Evolutionary conservation across 2,797 vertebrate species (phyloP).

Genomic region (Oryzias dopingdopingensis): DNA sequence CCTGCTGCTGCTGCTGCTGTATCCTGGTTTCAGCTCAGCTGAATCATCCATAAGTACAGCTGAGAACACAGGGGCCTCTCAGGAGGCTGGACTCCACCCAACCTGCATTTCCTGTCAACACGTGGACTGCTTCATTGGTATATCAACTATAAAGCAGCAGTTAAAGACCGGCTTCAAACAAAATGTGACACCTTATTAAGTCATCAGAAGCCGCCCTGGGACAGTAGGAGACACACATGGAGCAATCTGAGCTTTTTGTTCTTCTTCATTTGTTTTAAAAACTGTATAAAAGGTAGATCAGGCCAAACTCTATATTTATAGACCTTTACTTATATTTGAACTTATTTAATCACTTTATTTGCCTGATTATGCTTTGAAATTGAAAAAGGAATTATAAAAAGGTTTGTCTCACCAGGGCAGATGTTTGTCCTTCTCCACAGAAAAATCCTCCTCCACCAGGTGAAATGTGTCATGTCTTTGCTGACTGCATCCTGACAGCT

Average conservation of each 20-base stretch:
- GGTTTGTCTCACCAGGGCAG: no score
- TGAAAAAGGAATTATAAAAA: no score
- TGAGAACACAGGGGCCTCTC: slow-evolving; percentile 15
- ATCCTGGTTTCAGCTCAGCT: slow-evolving; percentile 35
- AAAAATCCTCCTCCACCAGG: no score
- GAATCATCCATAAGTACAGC: slow-evolving; percentile 54
- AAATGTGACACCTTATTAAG: slow-evolving; percentile 51
- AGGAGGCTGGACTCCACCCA: slow-evolving; percentile 59
- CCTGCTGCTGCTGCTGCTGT: slow-evolving; percentile 59
- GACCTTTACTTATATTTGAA: no score
- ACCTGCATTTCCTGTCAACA: slow-evolving; percentile 17
- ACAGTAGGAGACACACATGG: slow-evolving; percentile 24
- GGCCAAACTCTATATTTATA: no score
- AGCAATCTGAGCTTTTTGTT: slow-evolving; percentile 1
- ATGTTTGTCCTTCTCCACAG: no score
- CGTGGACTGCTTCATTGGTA: slow-evolving; percentile 53
- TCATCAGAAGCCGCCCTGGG: slow-evolving; percentile 6
- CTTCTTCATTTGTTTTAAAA: neutral
- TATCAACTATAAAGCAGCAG: slow-evolving; percentile 16
- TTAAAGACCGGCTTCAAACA: slow-evolving; percentile 61
- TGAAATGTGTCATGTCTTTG: no score
- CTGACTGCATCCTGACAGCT: slow-evolving; percentile 16
- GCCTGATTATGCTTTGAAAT: no score
- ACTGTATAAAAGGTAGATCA: no score
- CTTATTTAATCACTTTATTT: no score